These are phyloP conservation scores for Synergus laeviventris DNA, from an alignment of 2,888 invertebrate species.

Conservation along the genomic window DNA sequence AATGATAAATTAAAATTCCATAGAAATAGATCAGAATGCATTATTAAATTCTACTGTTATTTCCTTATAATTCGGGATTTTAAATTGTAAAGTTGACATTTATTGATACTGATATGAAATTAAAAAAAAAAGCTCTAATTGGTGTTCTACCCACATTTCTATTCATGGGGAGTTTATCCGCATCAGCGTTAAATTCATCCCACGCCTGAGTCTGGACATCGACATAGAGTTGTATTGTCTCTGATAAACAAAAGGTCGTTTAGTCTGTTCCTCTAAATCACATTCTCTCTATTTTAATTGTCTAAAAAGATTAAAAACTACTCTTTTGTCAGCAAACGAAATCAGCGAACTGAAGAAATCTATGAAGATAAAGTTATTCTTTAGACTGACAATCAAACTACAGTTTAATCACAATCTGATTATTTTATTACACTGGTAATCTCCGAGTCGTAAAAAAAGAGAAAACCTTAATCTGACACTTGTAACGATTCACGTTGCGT, in stretches of 20 bases:
- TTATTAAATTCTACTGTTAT: too few species aligned
- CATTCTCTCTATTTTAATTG: background rate
- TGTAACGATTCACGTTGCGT: slow-evolving; percentile 29
- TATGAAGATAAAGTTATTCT: background rate
- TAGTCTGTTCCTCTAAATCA: background rate
- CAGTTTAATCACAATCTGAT: background rate
- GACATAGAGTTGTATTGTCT: slow-evolving; percentile 19
- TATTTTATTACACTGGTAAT: slow-evolving; percentile 31
- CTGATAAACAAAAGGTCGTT: background rate
- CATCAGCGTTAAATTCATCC: background rate
- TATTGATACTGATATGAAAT: background rate
- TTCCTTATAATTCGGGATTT: too few species aligned
- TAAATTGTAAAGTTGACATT: background rate
- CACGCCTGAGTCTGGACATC: background rate
- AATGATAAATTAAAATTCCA: too few species aligned
- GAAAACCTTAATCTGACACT: slow-evolving; percentile 16
- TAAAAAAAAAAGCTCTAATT: background rate
- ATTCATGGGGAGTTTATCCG: background rate
- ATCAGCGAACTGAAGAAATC: background rate
- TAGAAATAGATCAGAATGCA: too few species aligned
- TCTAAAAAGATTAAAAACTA: background rate
- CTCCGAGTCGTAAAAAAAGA: slow-evolving; percentile 15
- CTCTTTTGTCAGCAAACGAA: background rate
- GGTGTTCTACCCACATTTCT: background rate
- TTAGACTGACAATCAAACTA: background rate